These are phyloP conservation scores for Rhamnusium bicolor DNA, from an alignment of 2,888 invertebrate species.

Conservation along the genomic window DNA sequence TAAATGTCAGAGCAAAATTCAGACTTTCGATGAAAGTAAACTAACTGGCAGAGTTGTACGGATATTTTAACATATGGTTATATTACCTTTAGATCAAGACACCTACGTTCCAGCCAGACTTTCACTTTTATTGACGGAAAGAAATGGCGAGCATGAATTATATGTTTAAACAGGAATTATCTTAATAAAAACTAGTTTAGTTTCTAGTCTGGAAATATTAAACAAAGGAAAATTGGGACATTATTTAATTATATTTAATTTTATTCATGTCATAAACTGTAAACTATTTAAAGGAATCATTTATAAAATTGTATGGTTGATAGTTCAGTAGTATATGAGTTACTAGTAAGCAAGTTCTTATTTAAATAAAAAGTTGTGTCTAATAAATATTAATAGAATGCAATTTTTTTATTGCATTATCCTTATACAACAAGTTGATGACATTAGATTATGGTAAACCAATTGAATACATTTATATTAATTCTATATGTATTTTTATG, in stretches of 20 bases:
- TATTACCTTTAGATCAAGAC: conserved; percentile 45
- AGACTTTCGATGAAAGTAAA: conserved; percentile 43
- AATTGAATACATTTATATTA: background rate
- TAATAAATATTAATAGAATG: background rate
- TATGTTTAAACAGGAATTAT: conserved; percentile 45
- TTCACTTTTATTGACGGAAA: conserved; percentile 64
- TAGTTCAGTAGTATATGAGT: background rate
- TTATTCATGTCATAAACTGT: conserved; percentile 11
- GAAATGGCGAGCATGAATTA: conserved; percentile 56
- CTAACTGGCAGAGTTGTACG: conserved; percentile 28
- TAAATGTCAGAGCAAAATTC: background rate
- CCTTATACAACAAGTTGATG: background rate
- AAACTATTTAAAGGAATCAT: background rate
- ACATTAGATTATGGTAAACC: background rate
- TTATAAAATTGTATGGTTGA: background rate
- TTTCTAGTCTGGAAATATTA: conserved; percentile 16
- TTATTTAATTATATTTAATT: conserved; percentile 27
- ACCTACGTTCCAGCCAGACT: conserved; percentile 61
- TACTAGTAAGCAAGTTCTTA: background rate
- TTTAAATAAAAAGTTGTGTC: background rate
- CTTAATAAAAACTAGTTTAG: conserved; percentile 40
- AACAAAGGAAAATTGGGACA: conserved; percentile 32
- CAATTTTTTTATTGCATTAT: background rate
- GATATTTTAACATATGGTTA: conserved; percentile 43
- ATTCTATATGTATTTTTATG: background rate